Conservation (phyloP, 2,888 invertebrate genomes). For the Cataglyphis albicans region DNA sequence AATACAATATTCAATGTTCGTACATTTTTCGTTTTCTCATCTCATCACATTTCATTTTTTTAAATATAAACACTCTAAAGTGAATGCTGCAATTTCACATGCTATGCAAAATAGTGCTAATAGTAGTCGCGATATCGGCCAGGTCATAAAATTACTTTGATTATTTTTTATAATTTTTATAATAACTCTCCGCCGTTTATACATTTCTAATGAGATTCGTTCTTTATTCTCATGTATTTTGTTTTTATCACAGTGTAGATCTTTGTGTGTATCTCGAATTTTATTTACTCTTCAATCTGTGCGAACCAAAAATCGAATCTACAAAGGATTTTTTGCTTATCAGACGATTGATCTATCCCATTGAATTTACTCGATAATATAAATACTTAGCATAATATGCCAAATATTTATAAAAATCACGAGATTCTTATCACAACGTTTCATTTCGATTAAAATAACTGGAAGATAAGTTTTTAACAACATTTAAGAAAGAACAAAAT, state of each 20-base stretch:
- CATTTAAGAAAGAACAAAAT: background rate
- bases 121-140: too few species aligned
- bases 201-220: background rate
- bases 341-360: background rate
- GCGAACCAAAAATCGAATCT: background rate
- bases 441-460: background rate
- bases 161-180: background rate
- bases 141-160: background rate
- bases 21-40: background rate
- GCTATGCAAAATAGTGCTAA: too few species aligned
- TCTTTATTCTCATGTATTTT: background rate
- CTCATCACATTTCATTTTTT: background rate
- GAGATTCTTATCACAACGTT: constrained; percentile 12
- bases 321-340: background rate
- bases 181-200: background rate
- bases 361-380: background rate
- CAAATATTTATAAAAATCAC: constrained; percentile 30
- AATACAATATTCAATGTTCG: background rate
- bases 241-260: background rate
- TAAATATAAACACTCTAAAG: too few species aligned
- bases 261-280: background rate
- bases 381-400: background rate
- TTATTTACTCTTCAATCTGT: background rate
- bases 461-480: constrained; percentile 26
- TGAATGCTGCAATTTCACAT: too few species aligned